Evolutionary conservation across 2,888 invertebrate species (phyloP), one percentile per base, ranked within the genome.

Genomic region (Drosophila mercatorum): DNA sequence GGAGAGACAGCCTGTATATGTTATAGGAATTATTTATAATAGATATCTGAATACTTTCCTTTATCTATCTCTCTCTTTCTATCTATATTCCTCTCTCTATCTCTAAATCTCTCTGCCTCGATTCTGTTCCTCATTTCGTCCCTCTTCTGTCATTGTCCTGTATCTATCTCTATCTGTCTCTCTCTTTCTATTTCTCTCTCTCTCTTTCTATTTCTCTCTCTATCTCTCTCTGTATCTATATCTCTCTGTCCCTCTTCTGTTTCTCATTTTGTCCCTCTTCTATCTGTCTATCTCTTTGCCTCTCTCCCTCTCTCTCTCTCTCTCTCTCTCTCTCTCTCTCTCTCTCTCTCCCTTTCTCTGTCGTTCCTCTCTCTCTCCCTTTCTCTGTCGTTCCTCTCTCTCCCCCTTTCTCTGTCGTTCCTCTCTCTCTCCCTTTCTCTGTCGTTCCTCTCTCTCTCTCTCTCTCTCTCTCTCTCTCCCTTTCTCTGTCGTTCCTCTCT

Each of bases 361-460:
- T n/a, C 8, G n/a, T n/a, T n/a, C n/a, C n/a, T 17, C 22, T 22
- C 1, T 22, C 22, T 22, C 22, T 22, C 22, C 2, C 1, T 2
- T 2, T 22, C 22, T 22, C 22, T 22, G 22, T 22, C 22, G 22
- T 22, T 22, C 22, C 2, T 2, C 22, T 22, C 22, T 22, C 22
- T 22, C 22, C 1, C 22, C 22, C 22, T 22, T 22, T 22, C 22
- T 22, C 22, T 22, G 22, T 22, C 8, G 17, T 17, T 17, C 17
- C 17, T 17, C 17, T 17, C 17, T 10, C 5, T 22, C 44, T 22
- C 11, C 17, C 0, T 44, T 5, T 6, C 6, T 5, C 0, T 44
- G 11, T 5, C 8, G 5, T 8, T 1, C 8, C 8, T 8, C n/a
- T 7, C 1, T 2, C 0, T 4, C 3, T 17, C 4, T 8, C 1